Evolutionary conservation across 2,797 vertebrate species (phyloP).

Genomic region (Eulemur coronatus): DNA sequence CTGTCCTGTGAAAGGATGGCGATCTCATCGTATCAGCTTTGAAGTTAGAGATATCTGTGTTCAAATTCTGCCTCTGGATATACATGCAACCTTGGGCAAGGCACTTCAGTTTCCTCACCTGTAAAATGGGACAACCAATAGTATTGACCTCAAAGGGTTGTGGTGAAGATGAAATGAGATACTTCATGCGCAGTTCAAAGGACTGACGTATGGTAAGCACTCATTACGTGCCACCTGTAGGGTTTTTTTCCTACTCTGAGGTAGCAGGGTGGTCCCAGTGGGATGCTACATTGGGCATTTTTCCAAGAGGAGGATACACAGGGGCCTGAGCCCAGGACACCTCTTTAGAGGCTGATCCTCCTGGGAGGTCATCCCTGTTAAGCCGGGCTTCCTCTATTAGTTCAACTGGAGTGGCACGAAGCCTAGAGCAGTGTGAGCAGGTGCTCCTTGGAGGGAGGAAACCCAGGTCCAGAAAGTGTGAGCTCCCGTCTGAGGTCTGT

Average conservation of each 20-base stretch:
- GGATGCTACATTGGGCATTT: background rate
- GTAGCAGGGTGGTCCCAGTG: background rate
- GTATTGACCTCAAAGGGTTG: background rate
- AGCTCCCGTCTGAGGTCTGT: background rate
- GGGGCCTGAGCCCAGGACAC: background rate
- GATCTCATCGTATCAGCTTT: background rate
- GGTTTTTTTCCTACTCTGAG: background rate
- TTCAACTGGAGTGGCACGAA: background rate
- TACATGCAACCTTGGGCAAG: background rate
- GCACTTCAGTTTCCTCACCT: background rate
- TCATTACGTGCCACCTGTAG: background rate
- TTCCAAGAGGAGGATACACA: background rate
- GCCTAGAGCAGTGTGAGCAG: background rate
- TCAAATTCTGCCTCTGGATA: constrained; percentile 15
- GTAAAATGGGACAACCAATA: background rate
- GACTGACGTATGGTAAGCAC: background rate
- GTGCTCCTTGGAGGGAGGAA: background rate
- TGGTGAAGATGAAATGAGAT: background rate
- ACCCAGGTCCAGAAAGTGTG: background rate
- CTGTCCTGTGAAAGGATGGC: background rate
- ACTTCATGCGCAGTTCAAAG: background rate
- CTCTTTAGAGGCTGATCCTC: background rate
- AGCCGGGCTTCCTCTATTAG: background rate
- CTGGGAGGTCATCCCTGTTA: too few relatives aligned
- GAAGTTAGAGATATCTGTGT: background rate